Conservation (phyloP, 2,113 vertebrate genomes). For the Lamprologus lemairii region DNA sequence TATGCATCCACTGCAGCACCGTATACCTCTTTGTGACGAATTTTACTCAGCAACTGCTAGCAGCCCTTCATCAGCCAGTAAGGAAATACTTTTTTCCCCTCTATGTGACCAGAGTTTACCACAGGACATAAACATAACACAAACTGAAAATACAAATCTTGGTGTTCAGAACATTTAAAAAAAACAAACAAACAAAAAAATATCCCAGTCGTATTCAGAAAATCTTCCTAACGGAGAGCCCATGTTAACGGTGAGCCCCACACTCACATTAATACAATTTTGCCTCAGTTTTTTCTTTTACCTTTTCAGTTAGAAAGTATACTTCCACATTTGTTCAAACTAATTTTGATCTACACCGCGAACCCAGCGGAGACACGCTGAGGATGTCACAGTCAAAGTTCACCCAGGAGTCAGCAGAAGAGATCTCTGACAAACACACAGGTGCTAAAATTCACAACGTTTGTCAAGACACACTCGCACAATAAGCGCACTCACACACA, state of each 20-base stretch:
- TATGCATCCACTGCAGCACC: neutral
- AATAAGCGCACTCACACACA: neutral
- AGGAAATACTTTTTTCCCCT: neutral
- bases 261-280: neutral
- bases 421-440: neutral
- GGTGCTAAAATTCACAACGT: neutral
- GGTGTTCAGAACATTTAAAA: neutral
- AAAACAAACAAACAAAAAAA: neutral
- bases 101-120: neutral
- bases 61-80: neutral
- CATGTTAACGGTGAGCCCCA: neutral
- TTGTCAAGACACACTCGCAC: neutral
- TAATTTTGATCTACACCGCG: neutral
- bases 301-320: neutral
- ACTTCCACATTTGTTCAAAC: neutral
- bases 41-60: neutral
- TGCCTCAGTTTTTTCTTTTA: neutral
- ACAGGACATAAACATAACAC: neutral
- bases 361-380: neutral
- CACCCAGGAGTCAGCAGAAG: slow-evolving; percentile 15
- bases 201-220: neutral
- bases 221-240: neutral
- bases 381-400: neutral
- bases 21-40: neutral
- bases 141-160: neutral